Base-by-base conservation (phyloP, 2,888 invertebrate genomes). In the Synanthedon vespiformis region DNA sequence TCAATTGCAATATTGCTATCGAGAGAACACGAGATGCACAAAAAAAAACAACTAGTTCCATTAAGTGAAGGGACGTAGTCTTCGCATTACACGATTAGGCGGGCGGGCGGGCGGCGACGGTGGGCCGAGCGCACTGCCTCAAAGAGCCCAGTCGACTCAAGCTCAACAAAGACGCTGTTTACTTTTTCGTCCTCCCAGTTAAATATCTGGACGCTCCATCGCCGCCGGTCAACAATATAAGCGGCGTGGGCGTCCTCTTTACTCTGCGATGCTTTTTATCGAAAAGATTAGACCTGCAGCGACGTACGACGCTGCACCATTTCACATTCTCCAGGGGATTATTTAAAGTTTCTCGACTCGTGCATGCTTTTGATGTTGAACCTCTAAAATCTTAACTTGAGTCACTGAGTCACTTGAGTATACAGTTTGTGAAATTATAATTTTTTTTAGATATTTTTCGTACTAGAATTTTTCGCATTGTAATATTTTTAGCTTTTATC, bases 191-290 rank as follows among this genome's bases (percentile, higher is more conserved):
- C 63, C 65, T 67, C 65, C 61, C 69, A 64, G 72, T 72, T 74
- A 73, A 75, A 75, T 44, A 77, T 77, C 75, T 72, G 71, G 65
- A 69, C 70, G 70, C 61, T 76, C 67, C 68, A 75, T 75, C 72
- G 73, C 44, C 44, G 44, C 71, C 67, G 69, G 73, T 70, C 74
- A 74, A 76, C 72, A 73, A 70, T 65, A 73, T 73, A 74, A 74
- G 70, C 70, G 61, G 59, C 61, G 62, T 65, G 62, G 61, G 34
- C 34, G 34, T 34, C 34, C 44, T 44, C 12, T 14, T 14, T 44
- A 13, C 44, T 44, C 44, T 44, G 14, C 44, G 68, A 72, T 67
- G 68, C 68, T 76, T 76, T 77, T 76, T 74, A 74, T 74, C 70
- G 68, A 61, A 56, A 64, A 74, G 77, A 77, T 77, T 77, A 77